Conservation (phyloP, 1,140 invertebrate species). For the Leptinotarsa defecta region DNA sequence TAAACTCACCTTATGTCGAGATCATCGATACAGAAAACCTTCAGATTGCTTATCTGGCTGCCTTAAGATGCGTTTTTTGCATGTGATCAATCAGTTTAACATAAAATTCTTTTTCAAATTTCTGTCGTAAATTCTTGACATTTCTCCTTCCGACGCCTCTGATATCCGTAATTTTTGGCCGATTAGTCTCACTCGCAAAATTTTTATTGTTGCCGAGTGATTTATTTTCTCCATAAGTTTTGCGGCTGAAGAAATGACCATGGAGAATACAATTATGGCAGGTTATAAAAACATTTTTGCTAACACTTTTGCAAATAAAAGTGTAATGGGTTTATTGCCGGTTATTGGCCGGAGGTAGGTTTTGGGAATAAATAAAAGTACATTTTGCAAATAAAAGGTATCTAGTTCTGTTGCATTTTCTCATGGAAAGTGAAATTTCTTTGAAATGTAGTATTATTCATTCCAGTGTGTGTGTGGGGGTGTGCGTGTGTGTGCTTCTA, state of each 20-base stretch:
- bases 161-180: neutral
- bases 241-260: constrained; percentile 20
- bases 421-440: no score
- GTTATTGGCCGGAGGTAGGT: neutral
- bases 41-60: no score
- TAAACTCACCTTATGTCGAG: no score
- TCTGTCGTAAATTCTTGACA: no score
- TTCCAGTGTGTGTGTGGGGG: no score
- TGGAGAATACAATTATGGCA: constrained; percentile 20
- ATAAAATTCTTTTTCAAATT: no score
- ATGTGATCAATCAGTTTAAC: no score
- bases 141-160: neutral
- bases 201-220: constrained; percentile 15
- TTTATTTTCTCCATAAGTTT: constrained; percentile 14
- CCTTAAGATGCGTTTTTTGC: no score
- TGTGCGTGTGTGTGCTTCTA: no score
- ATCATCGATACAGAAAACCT: no score
- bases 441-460: no score
- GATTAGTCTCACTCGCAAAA: constrained; percentile 24
- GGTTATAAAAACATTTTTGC: constrained; percentile 20
- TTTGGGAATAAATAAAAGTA: neutral
- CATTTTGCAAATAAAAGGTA: neutral
- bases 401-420: no score
- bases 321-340: constrained; percentile 22
- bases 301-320: constrained; percentile 24